Percentiles rank a stretch among this genome's conserved stretches.
Conservation (phyloP, 1,140 invertebrate species). For the Sarcophaga bullata region DNA sequence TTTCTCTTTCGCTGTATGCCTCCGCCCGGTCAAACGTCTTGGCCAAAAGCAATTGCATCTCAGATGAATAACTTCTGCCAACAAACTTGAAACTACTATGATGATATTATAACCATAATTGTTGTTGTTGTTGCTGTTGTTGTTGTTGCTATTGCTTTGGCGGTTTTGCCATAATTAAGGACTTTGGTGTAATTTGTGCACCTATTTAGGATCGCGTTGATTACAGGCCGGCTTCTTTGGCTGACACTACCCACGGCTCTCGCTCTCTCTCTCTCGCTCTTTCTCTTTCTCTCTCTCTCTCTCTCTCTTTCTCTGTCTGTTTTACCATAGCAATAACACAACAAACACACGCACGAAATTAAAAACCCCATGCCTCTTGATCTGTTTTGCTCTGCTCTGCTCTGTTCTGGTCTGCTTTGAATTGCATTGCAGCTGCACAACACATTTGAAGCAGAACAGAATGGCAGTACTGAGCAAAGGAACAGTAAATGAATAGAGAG, state of each 20-base stretch:
- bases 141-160: conserved; percentile 47
- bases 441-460: not conserved
- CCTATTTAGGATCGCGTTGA: conserved; percentile 66
- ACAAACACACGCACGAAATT: not conserved
- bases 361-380: not conserved
- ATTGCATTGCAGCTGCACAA: not conserved
- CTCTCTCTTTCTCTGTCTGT: no score
- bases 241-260: conserved; percentile 65
- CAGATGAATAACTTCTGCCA: not conserved
- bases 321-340: not conserved
- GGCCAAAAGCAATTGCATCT: not conserved
- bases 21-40: not conserved
- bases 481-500: no score
- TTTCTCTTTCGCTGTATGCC: no score
- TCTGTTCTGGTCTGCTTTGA: not conserved
- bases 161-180: conserved; percentile 66
- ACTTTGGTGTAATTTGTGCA: conserved; percentile 66
- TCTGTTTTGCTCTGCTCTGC: not conserved
- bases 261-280: not conserved
- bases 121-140: conserved; percentile 6
- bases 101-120: not conserved
- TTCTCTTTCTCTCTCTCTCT: no score
- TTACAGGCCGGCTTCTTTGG: conserved; percentile 66
- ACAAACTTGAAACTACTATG: not conserved
- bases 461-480: no score